phyloP scores from a whole-genome alignment of 2,888 invertebrate species.

The Lepeophtheirus nordmannii region DNA sequence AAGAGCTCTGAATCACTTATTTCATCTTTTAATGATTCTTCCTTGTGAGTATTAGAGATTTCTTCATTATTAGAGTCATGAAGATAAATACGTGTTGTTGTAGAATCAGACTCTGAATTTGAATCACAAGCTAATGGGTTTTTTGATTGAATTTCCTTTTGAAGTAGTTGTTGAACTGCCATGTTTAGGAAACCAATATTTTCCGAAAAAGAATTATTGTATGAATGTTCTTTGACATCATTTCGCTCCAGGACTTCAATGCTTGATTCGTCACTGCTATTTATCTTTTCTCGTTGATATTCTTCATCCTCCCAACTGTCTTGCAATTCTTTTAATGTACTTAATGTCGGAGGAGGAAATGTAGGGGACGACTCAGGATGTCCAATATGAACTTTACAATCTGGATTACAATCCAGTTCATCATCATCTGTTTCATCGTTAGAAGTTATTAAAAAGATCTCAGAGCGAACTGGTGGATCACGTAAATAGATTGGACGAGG shows the following conservation, averaged over 20 bases:
- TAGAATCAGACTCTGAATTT: not conserved
- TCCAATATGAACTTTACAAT: not conserved
- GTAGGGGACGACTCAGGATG: not conserved
- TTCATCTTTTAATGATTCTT: too few species aligned
- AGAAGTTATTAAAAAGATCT: not conserved
- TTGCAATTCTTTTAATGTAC: too few species aligned
- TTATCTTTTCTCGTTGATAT: too few species aligned
- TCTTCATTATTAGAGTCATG: too few species aligned
- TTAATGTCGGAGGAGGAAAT: not conserved
- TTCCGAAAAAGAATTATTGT: not conserved
- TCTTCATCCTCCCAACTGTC: too few species aligned
- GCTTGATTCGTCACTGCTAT: too few species aligned
- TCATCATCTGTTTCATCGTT: not conserved
- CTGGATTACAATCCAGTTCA: not conserved
- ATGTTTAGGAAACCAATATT: not conserved
- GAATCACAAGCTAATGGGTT: not conserved
- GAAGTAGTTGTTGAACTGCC: not conserved
- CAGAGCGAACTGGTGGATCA: slow-evolving; percentile 1
- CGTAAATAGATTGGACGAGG: not conserved
- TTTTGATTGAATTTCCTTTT: not conserved
- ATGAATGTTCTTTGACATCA: not conserved
- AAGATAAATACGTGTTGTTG: not conserved
- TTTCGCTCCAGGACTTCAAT: too few species aligned
- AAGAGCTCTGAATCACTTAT: too few species aligned
- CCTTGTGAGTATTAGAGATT: too few species aligned